Evolutionary conservation across 2,888 invertebrate species (phyloP), one percentile per base, ranked within the genome.

Genomic region (Sinodicranocentrus sp.): DNA sequence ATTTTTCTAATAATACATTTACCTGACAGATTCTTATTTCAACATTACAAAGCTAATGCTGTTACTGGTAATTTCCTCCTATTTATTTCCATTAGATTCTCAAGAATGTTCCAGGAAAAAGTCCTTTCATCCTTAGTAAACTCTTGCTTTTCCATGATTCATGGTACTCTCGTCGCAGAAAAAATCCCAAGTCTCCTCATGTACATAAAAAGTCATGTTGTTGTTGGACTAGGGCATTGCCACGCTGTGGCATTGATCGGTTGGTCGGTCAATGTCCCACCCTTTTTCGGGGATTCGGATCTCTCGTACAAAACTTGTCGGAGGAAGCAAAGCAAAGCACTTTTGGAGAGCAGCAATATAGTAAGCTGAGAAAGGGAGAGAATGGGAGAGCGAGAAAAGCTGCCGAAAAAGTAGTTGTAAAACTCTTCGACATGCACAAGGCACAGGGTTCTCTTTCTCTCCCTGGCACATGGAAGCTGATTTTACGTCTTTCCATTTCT

Each of bases 241-340:
- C 86, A 84, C 84, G 84, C 85, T 84, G 73, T 87, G 84, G 87
- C 88, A 88, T 88, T 88, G 88, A 88, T 88, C 88, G 82, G 85
- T 82, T 82, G 82, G 82, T 87, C 87, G 87, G 87, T 87, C 88
- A 88, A 87, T 85, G 88, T 87, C 88, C 88, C 87, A 87, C 88
- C 87, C 86, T 76, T 76, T 80, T 80, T 84, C 78, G 75, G 85
- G 84, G 85, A 85, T 85, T 85, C 85, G 85, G 84, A 82, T 82
- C 76, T 77, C 65, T 84, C 76, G 71, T 85, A 75, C 80, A 72
- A 72, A 72, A 63, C 63, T 75, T 73, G 82, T 82, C 85, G 85
- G 85, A 82, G 82, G 71, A 82, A 77, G 77, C 48, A 52, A 57
- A 72, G 59, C 44, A 82, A 52, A 72, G 72, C 71, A 39, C 59